Base-by-base conservation (phyloP, 2,888 invertebrate species). In the Pimpla rufipes region DNA sequence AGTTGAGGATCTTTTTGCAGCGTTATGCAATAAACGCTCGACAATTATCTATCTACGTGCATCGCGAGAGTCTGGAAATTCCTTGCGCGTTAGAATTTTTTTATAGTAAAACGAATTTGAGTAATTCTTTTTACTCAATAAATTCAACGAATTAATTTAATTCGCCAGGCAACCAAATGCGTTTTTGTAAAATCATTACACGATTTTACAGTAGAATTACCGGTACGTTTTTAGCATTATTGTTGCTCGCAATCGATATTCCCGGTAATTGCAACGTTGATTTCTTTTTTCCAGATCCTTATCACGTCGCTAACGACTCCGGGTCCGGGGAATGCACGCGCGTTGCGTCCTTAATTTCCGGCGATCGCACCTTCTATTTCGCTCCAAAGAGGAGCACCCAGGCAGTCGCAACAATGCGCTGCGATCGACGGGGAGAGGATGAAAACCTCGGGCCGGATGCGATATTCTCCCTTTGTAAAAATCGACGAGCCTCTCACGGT, bases 401-500 rank as follows among this genome's bases (percentile, higher is more conserved):
- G n/a, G 21, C 42, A 29, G 8, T 42, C 13, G 8, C 57, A 42
- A 42, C 16, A 57, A 42, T 16, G 42, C 16, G 13, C 35, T 35
- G n/a, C 13, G 29, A 59, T 35, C n/a, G 35, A n/a, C 6, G n/a
- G 29, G 13, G 29, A n/a, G 7, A 35, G 13, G 3, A n/a, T 2
- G 21, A 40, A 35, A 45, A 16, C 16, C 23, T 42, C 40, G 45
- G 23, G 40, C 64, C 76, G 79, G 79, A 80, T 50, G 67, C 40
- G 52, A 64, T 21, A 29, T 29, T 29, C 29, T 45, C 52, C n/a
- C 52, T 59, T 57, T 57, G 74, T 62, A 16, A 71, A n/a, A 64
- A 66, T 66, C 18, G 71, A 64, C 76, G 76, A 62, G 52, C 62
- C 50, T 67, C 29, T 29, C 70, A 64, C 70, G 81, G 64, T 45